Base-by-base conservation (phyloP, 2,888 invertebrate species). In the Timandra comae region DNA sequence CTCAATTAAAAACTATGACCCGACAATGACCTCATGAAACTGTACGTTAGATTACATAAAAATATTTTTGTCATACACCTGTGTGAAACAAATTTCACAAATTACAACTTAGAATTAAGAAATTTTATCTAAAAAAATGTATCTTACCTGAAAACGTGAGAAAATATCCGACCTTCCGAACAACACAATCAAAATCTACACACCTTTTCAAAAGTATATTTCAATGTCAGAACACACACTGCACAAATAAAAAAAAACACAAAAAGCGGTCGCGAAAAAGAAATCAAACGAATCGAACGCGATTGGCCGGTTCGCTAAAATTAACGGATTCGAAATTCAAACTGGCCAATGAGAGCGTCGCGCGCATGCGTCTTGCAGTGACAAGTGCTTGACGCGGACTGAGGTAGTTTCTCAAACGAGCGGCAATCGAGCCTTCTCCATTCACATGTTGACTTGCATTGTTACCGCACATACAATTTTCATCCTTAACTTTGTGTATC, bases 371-470 rank as follows among this genome's bases (percentile, higher is more conserved):
- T 74, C 61, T 56, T 53, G 39, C 63, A 49, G 51, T 67, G 53
- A 62, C 75, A 62, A 66, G 68, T 67, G 76, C 63, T 69, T 68
- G 72, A 65, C 72, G 71, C 70, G 49, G 63, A 79, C 75, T 75
- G 67, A 69, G 62, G 72, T 52, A 67, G 73, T 78, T 76, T 77
- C 76, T 76, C 71, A 72, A 76, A 74, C 65, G 71, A 76, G 62
- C 71, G 69, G 67, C 65, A 59, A 66, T 67, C 66, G 69, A 69
- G 66, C 74, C 74, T 77, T 78, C 70, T 76, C 78, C 77, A 74
- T 77, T 79, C 77, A 73, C 78, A 63, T 56, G 68, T 64, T 63
- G 66, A 59, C 63, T 65, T 64, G 54, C 50, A 60, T 59, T 30
- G 25, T 34, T 37, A 10, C 29, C 20, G 6, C 19, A n/a, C 36